phyloP scores from a whole-genome alignment of 2,113 vertebrate species.

The Prietella phreatophila region DNA sequence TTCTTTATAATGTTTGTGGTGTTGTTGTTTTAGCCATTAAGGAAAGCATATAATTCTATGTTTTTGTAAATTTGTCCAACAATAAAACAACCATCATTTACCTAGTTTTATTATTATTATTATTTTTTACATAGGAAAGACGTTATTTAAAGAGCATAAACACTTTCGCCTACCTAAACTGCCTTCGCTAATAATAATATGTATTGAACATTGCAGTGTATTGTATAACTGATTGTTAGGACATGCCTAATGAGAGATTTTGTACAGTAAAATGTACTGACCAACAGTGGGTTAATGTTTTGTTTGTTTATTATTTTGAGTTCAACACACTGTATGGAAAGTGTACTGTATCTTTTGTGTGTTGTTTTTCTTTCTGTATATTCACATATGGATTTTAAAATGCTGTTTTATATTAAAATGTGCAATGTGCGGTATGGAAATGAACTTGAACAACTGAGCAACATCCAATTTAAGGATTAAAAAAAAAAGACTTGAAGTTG shows the following conservation, averaged over 20 bases:
- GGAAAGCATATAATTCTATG: background rate
- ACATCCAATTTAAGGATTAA: background rate
- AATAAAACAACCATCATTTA: background rate
- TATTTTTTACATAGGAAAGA: background rate
- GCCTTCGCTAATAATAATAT: background rate
- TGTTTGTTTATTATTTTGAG: background rate
- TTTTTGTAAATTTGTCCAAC: background rate
- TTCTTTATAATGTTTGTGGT: background rate
- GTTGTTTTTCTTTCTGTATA: slow-evolving; percentile 33
- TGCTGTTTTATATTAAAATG: slow-evolving; percentile 41
- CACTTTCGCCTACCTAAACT: background rate
- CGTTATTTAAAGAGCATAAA: background rate
- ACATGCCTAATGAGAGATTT: slow-evolving; percentile 6
- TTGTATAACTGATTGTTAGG: background rate
- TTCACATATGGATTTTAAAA: slow-evolving; percentile 36
- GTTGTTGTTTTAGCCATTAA: background rate
- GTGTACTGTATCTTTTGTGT: slow-evolving; percentile 1
- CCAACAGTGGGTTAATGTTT: background rate
- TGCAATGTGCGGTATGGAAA: background rate
- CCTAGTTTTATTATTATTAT: too few relatives aligned
- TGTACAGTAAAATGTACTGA: background rate
- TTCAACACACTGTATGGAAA: background rate
- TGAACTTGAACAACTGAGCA: background rate
- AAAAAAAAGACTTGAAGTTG: background rate
- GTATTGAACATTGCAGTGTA: background rate